These are phyloP conservation scores for Geotrypetes seraphini DNA, from an alignment of 2,797 vertebrate species.

Conservation along the genomic window DNA sequence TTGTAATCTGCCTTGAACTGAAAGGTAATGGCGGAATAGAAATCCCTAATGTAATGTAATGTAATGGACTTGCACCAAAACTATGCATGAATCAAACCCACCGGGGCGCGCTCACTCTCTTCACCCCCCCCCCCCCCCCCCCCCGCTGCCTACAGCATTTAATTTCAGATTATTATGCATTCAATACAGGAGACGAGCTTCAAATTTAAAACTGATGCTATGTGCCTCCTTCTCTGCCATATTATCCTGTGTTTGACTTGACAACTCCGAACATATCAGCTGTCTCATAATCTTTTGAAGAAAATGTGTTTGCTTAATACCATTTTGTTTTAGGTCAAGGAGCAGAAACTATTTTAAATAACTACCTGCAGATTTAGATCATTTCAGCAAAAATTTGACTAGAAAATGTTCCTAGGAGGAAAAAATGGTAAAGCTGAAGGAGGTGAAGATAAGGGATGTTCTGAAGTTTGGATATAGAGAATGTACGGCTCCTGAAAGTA, in stretches of 20 bases:
- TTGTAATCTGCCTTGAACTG: too few species aligned
- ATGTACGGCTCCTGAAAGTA: too few species aligned
- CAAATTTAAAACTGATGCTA: not conserved
- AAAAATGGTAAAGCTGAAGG: too few species aligned
- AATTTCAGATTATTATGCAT: constrained; percentile 17
- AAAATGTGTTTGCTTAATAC: constrained; percentile 35
- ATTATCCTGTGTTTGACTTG: constrained; percentile 17
- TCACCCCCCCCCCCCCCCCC: too few species aligned
- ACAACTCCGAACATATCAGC: constrained; percentile 44
- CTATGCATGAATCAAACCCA: constrained; percentile 70
- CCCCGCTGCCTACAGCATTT: constrained; percentile 14
- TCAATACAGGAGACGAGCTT: constrained; percentile 18
- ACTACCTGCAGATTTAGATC: constrained; percentile 35
- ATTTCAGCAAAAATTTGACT: constrained; percentile 29
- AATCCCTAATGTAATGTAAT: too few species aligned
- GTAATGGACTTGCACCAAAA: constrained; percentile 52
- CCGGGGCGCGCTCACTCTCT: constrained; percentile 41
- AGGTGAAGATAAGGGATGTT: too few species aligned
- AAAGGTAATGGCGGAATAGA: too few species aligned
- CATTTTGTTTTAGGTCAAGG: constrained; percentile 19
- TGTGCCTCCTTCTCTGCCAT: constrained; percentile 4
- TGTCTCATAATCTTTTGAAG: constrained; percentile 46
- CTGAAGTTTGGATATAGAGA: too few species aligned
- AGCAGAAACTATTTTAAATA: constrained; percentile 22
- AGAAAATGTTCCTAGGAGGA: constrained; percentile 23